Evolutionary conservation across 2,888 invertebrate genomes (phyloP), one percentile per base, ranked within the genome.

Genomic region (Andrena hattorfiana): DNA sequence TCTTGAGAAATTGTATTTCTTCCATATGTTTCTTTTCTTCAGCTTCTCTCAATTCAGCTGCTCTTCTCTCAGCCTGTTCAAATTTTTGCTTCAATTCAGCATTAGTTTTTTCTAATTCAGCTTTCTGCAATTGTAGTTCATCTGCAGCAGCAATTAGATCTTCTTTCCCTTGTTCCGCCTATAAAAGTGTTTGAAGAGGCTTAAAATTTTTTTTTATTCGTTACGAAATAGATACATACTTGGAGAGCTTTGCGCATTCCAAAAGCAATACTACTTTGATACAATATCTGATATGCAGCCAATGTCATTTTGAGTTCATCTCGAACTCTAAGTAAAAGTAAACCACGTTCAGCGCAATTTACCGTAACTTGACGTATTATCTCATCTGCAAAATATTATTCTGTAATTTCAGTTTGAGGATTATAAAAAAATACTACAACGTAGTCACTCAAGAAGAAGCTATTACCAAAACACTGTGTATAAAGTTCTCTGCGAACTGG

Each of bases 201-300:
- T 54, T n/a, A 26, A 26, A 0, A 23, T 28, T 54, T 49, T 20
- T 23, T 23, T 7, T 30, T 35, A 13, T 48, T 20, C 20, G 20
- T 28, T 51, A 8, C 23, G 60, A 32, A 68, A 23, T 6, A 32
- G 56, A 74, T 63, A 78, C 81, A 72, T 89, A 97, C 97, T 95
- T 98, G 98, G 76, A 99, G 94, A n/a, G 99, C 98, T 95, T 99
- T 99, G 83, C 99, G 96, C 97, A 99, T 98, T 32, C 99, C 99
- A 93, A 99, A 99, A 0, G 99, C 99, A 70, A 99, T 98, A 73
- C 99, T 98, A 94, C 99, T 99, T 94, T 99, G 99, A 92, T 99
- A 99, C 1, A 99, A 95, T 0, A 98, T 98, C 94, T 99, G 98
- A 93, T 99, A 99, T 0, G 99, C 99, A 90, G 98, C 97, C 95